Evolutionary conservation across 1,140 invertebrate species (phyloP).

Genomic region (Drosophila fuyamai): DNA sequence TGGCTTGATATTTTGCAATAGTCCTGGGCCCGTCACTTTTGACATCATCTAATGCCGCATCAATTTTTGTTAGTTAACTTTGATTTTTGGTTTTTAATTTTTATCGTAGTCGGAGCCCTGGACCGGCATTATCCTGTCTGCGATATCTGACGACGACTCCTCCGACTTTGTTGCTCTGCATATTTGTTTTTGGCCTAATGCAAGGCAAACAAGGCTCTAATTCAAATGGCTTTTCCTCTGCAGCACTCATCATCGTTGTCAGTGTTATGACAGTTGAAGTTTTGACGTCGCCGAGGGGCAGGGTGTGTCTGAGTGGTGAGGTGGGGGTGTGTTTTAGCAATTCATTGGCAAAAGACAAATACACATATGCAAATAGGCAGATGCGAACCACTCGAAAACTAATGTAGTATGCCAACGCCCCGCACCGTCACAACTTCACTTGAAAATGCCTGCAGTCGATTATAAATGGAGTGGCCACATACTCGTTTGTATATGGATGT

Average conservation of each 20-base stretch:
- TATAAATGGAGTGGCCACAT: constrained; percentile 60
- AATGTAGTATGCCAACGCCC: constrained; percentile 65
- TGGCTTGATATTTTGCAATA: constrained; percentile 36
- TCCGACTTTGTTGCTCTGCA: constrained; percentile 29
- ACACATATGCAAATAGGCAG: constrained; percentile 77
- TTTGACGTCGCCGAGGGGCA: constrained; percentile 46
- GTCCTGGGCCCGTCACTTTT: constrained; percentile 8
- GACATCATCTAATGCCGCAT: constrained; percentile 26
- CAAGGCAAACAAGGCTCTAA: constrained; percentile 76
- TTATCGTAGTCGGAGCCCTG: constrained; percentile 4
- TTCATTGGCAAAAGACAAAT: constrained; percentile 82
- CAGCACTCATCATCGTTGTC: constrained; percentile 48
- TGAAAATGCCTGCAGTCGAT: constrained; percentile 72
- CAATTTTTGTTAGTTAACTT: constrained; percentile 15
- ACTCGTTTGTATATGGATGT: background rate
- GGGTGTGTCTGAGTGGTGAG: constrained; percentile 9
- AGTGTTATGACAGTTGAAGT: constrained; percentile 81
- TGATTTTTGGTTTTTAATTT: constrained; percentile 26
- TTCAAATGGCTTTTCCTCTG: constrained; percentile 69
- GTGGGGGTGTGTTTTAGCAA: constrained; percentile 63
- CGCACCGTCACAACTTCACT: constrained; percentile 24
- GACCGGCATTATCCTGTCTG: background rate
- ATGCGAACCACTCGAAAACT: constrained; percentile 70
- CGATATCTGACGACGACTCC: background rate
- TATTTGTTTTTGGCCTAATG: constrained; percentile 75